Evolutionary conservation across 2,113 vertebrate genomes (phyloP).

Genomic region (Mugil cephalus): DNA sequence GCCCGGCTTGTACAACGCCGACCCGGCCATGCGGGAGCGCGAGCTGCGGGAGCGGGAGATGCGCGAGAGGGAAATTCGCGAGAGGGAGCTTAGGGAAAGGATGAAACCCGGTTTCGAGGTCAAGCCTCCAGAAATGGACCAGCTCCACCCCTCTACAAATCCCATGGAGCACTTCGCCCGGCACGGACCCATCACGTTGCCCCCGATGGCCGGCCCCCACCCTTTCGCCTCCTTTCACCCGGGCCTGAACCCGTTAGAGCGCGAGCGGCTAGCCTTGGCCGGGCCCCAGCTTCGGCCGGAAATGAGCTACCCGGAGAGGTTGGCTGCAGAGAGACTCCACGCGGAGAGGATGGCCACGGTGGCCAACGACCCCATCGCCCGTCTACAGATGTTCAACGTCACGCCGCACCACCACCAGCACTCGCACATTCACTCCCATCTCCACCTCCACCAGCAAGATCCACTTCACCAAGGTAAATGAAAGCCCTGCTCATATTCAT

Average conservation of each 20-base stretch:
- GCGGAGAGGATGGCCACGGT: conserved; percentile 96
- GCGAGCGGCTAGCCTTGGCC: conserved; percentile 94
- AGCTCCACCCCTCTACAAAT: conserved; percentile 94
- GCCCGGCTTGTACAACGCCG: conserved; percentile 95
- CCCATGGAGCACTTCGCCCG: conserved; percentile 99
- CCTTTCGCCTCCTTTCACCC: conserved; percentile 96
- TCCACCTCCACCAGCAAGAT: conserved; percentile 99
- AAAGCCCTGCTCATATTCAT: conserved; percentile 47
- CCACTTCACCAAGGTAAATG: conserved; percentile 97
- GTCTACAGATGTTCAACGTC: conserved; percentile 99
- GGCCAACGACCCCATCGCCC: conserved; percentile 94
- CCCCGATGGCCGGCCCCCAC: conserved; percentile 92
- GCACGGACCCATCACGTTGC: conserved; percentile 94
- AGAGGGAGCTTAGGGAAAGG: conserved; percentile 93
- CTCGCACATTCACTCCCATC: conserved; percentile 98
- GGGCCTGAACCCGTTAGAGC: conserved; percentile 93
- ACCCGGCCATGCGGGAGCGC: conserved; percentile 93
- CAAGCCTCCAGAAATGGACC: conserved; percentile 95
- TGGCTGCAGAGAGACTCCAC: conserved; percentile 96
- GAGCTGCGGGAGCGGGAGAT: conserved; percentile 94
- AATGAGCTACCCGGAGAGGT: conserved; percentile 96
- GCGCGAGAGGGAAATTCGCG: conserved; percentile 92
- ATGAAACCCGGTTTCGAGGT: conserved; percentile 99
- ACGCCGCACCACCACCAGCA: conserved; percentile 99
- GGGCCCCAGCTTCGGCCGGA: conserved; percentile 95